Percentiles rank a stretch among this genome's conserved stretches.
These are phyloP conservation scores for Psammodynastes pulverulentus DNA, from an alignment of 2,113 vertebrate genomes.

Conservation along the genomic window DNA sequence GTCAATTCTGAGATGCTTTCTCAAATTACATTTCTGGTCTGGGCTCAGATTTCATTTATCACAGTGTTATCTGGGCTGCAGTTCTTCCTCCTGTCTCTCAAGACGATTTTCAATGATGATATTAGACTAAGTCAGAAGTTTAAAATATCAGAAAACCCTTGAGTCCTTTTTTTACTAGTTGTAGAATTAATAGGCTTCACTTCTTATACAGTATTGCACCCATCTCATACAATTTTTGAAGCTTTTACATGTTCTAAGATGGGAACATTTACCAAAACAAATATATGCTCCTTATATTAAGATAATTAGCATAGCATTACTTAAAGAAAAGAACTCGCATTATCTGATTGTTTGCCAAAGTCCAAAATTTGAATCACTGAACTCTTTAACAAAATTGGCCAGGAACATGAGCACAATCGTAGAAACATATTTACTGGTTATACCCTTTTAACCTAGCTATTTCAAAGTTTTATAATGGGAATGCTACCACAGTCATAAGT, in stretches of 20 bases:
- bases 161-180: not conserved
- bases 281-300: not conserved
- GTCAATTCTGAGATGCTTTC: not conserved
- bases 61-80: not conserved
- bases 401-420: not conserved
- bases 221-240: conserved; percentile 1
- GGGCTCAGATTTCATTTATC: not conserved
- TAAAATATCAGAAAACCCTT: not conserved
- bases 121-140: not conserved
- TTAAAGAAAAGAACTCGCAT: not conserved
- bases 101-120: not conserved
- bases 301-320: not conserved
- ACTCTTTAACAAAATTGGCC: conserved; percentile 8
- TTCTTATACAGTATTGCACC: no score
- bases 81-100: not conserved
- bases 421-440: conserved; percentile 16
- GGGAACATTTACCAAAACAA: not conserved
- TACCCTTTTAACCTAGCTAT: conserved; percentile 21
- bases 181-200: no score
- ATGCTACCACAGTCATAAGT: no score
- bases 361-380: not conserved
- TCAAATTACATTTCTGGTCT: not conserved
- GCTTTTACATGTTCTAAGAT: not conserved
- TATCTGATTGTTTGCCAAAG: not conserved
- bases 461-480: conserved; percentile 6